Evolutionary conservation across 2,888 invertebrate species (phyloP).

Genomic region (Drosophila infuscata): DNA sequence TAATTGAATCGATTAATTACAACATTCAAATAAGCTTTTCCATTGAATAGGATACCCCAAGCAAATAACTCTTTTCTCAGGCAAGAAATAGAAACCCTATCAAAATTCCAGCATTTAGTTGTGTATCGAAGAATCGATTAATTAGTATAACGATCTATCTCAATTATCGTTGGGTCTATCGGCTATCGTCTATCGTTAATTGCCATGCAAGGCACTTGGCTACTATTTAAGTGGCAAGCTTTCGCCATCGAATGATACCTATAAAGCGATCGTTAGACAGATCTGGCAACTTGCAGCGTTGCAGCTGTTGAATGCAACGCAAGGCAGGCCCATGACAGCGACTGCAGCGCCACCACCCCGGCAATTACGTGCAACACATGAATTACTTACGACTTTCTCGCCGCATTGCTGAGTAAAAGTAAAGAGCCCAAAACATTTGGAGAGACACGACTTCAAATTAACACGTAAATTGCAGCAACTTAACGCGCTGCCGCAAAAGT

Average conservation of each 20-base stretch:
- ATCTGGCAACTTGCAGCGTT: slow-evolving; percentile 35
- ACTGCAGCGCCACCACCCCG: slow-evolving; percentile 36
- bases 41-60: neutral
- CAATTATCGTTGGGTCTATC: slow-evolving; percentile 14
- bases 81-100: neutral
- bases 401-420: slow-evolving; percentile 30
- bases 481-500: slow-evolving; percentile 64
- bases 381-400: slow-evolving; percentile 71
- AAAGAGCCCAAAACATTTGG: slow-evolving; percentile 51
- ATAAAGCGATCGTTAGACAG: slow-evolving; percentile 38
- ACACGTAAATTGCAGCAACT: slow-evolving; percentile 76
- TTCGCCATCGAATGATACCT: slow-evolving; percentile 35
- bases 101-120: neutral
- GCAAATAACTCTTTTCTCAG: neutral
- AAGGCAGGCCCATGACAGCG: slow-evolving; percentile 11
- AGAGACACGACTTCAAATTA: slow-evolving; percentile 75
- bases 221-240: slow-evolving; percentile 46
- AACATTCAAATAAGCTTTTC: neutral
- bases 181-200: neutral
- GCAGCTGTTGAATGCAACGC: slow-evolving; percentile 36
- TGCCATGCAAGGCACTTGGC: slow-evolving; percentile 17
- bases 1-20: neutral
- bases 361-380: slow-evolving; percentile 66
- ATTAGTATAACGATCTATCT: neutral
- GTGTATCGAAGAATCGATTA: neutral